Conservation (phyloP, 2,888 invertebrate species). For the Dione vanillae region DNA sequence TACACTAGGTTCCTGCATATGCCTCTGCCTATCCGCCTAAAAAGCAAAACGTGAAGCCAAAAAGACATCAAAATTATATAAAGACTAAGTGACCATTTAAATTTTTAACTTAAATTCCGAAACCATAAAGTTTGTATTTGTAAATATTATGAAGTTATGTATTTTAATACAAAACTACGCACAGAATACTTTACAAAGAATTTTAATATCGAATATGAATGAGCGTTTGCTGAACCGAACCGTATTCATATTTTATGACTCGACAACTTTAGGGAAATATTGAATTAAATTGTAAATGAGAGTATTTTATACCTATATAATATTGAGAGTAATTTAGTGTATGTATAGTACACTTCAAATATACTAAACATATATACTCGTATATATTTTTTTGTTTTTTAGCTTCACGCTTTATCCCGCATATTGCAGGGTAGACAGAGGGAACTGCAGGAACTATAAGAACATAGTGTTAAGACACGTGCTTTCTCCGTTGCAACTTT, state of each 20-base stretch:
- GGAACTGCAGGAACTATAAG: too few species aligned
- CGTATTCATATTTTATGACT: constrained; percentile 11
- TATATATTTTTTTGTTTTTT: neutral
- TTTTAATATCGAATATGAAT: constrained; percentile 31
- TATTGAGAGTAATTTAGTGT: too few species aligned
- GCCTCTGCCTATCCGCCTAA: too few species aligned
- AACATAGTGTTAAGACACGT: neutral
- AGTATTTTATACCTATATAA: neutral
- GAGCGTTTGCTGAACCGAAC: constrained; percentile 1
- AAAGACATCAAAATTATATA: too few species aligned
- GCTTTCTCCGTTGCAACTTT: neutral
- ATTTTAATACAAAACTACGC: neutral
- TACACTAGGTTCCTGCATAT: too few species aligned
- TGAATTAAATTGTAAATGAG: neutral
- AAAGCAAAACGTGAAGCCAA: too few species aligned
- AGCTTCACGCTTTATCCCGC: neutral
- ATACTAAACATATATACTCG: neutral
- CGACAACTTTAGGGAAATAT: neutral
- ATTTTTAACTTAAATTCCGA: too few species aligned
- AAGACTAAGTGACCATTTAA: neutral
- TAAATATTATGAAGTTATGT: neutral
- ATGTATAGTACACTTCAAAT: too few species aligned
- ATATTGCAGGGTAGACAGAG: neutral
- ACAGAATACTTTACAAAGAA: constrained; percentile 19
- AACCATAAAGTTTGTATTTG: neutral